Conservation (phyloP, 2,888 invertebrate genomes). For the Erebia palarica region DNA sequence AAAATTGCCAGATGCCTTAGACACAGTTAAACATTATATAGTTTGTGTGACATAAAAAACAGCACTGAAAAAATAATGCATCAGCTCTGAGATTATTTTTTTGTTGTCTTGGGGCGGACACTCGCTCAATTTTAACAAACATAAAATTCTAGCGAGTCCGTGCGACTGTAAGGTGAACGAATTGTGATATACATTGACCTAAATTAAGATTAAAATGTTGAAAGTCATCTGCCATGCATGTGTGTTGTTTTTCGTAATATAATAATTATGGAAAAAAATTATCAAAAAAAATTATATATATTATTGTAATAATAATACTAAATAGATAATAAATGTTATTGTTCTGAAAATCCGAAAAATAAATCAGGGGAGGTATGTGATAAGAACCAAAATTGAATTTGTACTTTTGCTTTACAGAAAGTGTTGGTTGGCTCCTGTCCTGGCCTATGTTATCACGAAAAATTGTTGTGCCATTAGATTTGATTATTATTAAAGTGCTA, state of each 20-base stretch:
- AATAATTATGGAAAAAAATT: slow-evolving; percentile 58
- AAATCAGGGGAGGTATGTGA: neutral
- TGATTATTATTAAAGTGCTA: too few species aligned
- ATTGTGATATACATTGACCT: slow-evolving; percentile 69
- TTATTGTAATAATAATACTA: slow-evolving; percentile 36
- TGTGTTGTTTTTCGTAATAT: slow-evolving; percentile 64
- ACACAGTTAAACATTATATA: neutral
- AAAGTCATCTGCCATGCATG: slow-evolving; percentile 69
- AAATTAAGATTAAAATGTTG: slow-evolving; percentile 74
- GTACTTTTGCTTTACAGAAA: neutral
- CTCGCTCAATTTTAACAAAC: slow-evolving; percentile 43
- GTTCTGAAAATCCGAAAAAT: slow-evolving; percentile 5
- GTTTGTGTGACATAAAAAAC: too few species aligned
- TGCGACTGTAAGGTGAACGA: slow-evolving; percentile 42
- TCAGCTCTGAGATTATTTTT: neutral
- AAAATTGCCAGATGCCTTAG: neutral
- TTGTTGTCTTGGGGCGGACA: slow-evolving; percentile 25
- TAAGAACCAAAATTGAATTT: neutral
- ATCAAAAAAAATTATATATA: slow-evolving; percentile 59
- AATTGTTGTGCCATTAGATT: too few species aligned
- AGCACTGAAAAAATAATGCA: slow-evolving; percentile 1
- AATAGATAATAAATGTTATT: slow-evolving; percentile 45
- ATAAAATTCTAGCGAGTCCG: slow-evolving; percentile 45
- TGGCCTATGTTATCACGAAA: neutral
- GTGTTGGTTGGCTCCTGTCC: neutral